Evolutionary conservation across 2,888 invertebrate species (phyloP).

Genomic region (Eretmocerus hayati): DNA sequence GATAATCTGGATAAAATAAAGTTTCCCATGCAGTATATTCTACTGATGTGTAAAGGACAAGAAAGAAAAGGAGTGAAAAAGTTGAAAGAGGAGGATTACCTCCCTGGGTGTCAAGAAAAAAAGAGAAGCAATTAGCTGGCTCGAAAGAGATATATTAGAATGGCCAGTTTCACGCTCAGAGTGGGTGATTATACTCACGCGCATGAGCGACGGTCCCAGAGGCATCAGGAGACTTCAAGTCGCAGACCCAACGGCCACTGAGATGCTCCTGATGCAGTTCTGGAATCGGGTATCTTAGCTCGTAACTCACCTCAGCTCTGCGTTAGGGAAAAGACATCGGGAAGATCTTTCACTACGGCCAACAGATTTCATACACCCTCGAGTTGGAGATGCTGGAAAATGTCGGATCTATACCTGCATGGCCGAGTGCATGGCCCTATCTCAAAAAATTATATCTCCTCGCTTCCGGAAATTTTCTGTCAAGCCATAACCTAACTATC

Average conservation of each 20-base stretch:
- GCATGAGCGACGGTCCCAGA: no score
- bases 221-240: no score
- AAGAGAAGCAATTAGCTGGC: slow-evolving; percentile 23
- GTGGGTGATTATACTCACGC: no score
- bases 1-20: slow-evolving; percentile 24
- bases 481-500: no score
- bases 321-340: no score
- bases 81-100: slow-evolving; percentile 14
- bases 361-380: no score
- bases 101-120: slow-evolving; percentile 24
- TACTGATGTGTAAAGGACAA: neutral
- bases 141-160: slow-evolving; percentile 35
- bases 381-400: slow-evolving; percentile 12
- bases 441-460: slow-evolving; percentile 37
- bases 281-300: slow-evolving; percentile 9
- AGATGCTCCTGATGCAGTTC: neutral
- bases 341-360: no score
- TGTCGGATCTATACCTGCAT: no score
- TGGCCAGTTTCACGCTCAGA: slow-evolving; percentile 22
- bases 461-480: slow-evolving; percentile 45
- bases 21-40: slow-evolving; percentile 18
- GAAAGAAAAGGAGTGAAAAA: neutral
- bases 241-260: no score
- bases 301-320: slow-evolving; percentile 37
- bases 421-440: neutral